These are phyloP conservation scores for Muscina levida DNA, from an alignment of 2,888 invertebrate species.

Conservation along the genomic window DNA sequence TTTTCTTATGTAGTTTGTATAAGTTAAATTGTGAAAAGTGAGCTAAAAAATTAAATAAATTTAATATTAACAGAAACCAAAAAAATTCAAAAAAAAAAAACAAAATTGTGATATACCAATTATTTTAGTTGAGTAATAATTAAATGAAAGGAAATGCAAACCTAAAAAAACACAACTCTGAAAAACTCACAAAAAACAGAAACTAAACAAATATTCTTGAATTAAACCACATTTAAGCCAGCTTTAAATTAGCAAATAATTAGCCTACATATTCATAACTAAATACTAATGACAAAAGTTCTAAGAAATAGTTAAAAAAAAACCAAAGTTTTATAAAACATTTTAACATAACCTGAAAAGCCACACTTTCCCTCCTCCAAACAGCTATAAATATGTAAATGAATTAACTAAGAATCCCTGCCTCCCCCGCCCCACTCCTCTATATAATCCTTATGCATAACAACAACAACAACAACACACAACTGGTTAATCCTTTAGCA, in stretches of 20 bases:
- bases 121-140: slow-evolving; percentile 61
- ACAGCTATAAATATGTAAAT: neutral
- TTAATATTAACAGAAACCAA: slow-evolving; percentile 4
- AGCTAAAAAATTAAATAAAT: slow-evolving; percentile 5
- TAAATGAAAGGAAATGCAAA: slow-evolving; percentile 45
- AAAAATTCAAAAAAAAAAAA: slow-evolving; percentile 23
- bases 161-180: slow-evolving; percentile 42
- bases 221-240: neutral
- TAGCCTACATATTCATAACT: neutral
- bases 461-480: too few relatives aligned
- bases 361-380: too few relatives aligned
- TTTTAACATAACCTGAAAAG: neutral
- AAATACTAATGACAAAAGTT: neutral
- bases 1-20: slow-evolving; percentile 41
- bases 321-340: neutral
- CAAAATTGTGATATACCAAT: slow-evolving; percentile 65
- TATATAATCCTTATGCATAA: neutral
- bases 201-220: neutral
- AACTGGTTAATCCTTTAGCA: neutral
- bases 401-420: neutral
- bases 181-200: slow-evolving; percentile 26
- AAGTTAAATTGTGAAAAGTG: slow-evolving; percentile 35
- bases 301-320: neutral
- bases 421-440: neutral
- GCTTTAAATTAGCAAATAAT: neutral